Conservation (phyloP, 2,888 invertebrate species). For the Phyllotreta striolata region DNA sequence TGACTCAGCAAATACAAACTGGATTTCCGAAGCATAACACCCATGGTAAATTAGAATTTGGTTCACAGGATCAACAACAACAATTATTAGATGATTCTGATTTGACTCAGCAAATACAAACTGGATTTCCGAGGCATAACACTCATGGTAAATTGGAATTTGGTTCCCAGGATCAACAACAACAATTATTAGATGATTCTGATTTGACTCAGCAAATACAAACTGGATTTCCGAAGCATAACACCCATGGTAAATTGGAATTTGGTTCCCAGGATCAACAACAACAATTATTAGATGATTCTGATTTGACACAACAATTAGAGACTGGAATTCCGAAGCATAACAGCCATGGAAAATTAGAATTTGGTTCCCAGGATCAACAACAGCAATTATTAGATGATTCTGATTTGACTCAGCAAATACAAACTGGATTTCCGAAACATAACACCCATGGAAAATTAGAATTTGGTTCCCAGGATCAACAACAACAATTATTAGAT, state of each 20-base stretch:
- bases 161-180: slow-evolving; percentile 32
- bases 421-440: slow-evolving; percentile 12
- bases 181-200: slow-evolving; percentile 31
- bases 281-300: slow-evolving; percentile 35
- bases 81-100: slow-evolving; percentile 27
- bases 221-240: slow-evolving; percentile 14
- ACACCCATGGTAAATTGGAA: slow-evolving; percentile 36
- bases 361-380: slow-evolving; percentile 21
- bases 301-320: slow-evolving; percentile 44
- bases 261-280: slow-evolving; percentile 2
- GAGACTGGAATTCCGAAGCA: slow-evolving; percentile 11
- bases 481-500: slow-evolving; percentile 33
- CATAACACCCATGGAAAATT: slow-evolving; percentile 19
- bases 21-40: not conserved
- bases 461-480: slow-evolving; percentile 20
- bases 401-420: slow-evolving; percentile 26
- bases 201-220: slow-evolving; percentile 44
- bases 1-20: slow-evolving; percentile 24
- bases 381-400: slow-evolving; percentile 34
- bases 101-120: slow-evolving; percentile 5
- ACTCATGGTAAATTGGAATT: slow-evolving; percentile 34
- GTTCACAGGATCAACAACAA: slow-evolving; percentile 30
- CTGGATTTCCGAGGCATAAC: slow-evolving; percentile 19
- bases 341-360: slow-evolving; percentile 34
- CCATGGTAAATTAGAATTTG: slow-evolving; percentile 11